Evolutionary conservation across 2,113 vertebrate genomes (phyloP).

Genomic region (Calypte anna): DNA sequence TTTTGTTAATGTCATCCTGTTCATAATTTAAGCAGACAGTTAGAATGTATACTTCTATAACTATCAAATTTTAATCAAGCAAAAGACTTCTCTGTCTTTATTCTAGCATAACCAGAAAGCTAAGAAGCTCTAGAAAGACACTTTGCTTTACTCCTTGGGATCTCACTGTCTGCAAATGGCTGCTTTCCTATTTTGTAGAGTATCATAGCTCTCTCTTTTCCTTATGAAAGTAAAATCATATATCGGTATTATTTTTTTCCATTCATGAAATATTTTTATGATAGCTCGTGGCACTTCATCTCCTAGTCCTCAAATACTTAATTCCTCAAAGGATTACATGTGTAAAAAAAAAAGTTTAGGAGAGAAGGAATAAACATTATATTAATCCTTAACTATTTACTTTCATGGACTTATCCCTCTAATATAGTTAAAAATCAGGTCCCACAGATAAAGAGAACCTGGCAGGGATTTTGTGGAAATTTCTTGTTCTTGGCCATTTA

Average conservation of each 20-base stretch:
- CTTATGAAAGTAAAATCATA: neutral
- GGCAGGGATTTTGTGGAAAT: neutral
- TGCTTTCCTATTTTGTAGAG: neutral
- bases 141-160: neutral
- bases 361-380: neutral
- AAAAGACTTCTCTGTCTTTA: neutral
- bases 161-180: neutral
- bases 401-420: neutral
- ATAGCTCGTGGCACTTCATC: neutral
- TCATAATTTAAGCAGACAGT: neutral
- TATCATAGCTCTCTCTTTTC: neutral
- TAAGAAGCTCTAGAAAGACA: neutral
- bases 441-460: neutral
- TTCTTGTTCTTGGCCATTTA: neutral
- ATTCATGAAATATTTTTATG: neutral
- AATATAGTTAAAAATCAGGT: neutral
- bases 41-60: neutral
- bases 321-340: neutral
- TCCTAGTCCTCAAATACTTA: neutral
- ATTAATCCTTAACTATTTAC: neutral
- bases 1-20: neutral
- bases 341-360: neutral
- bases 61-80: neutral
- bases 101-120: neutral
- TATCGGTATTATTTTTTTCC: neutral